Evolutionary conservation across 2,888 invertebrate genomes (phyloP).

Genomic region (Agrochola circellaris): DNA sequence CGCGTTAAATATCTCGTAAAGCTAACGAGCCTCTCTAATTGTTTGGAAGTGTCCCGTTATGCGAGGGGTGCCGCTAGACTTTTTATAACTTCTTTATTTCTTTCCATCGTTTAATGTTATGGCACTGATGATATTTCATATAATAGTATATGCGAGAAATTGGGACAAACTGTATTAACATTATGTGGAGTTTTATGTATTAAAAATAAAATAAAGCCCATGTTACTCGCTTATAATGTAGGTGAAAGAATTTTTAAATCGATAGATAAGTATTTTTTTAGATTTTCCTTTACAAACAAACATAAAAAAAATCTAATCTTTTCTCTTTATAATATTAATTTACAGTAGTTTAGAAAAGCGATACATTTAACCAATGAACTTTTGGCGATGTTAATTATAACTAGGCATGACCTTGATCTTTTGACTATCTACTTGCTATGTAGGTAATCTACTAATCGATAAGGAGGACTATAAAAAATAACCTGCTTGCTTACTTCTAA

Average conservation of each 20-base stretch:
- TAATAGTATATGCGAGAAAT: constrained; percentile 64
- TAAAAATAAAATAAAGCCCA: too few species aligned
- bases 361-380: neutral
- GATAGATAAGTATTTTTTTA: too few species aligned
- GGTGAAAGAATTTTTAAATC: too few species aligned
- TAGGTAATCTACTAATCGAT: neutral
- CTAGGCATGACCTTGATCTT: neutral
- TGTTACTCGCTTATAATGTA: too few species aligned
- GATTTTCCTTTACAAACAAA: too few species aligned
- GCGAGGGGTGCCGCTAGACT: constrained; percentile 72
- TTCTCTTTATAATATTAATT: too few species aligned
- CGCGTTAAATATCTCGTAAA: constrained; percentile 79
- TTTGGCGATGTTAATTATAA: neutral
- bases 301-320: too few species aligned
- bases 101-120: constrained; percentile 85
- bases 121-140: constrained; percentile 84
- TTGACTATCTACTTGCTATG: neutral
- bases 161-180: neutral
- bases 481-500: neutral
- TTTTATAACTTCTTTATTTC: constrained; percentile 81
- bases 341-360: too few species aligned
- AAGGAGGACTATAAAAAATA: too few species aligned
- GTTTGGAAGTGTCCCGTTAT: constrained; percentile 86
- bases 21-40: constrained; percentile 89
- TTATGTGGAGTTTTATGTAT: neutral